Percentiles rank a stretch among this genome's conserved stretches.
These are phyloP conservation scores for Drosophila ustulata DNA, from an alignment of 2,888 invertebrate genomes.

Conservation along the genomic window DNA sequence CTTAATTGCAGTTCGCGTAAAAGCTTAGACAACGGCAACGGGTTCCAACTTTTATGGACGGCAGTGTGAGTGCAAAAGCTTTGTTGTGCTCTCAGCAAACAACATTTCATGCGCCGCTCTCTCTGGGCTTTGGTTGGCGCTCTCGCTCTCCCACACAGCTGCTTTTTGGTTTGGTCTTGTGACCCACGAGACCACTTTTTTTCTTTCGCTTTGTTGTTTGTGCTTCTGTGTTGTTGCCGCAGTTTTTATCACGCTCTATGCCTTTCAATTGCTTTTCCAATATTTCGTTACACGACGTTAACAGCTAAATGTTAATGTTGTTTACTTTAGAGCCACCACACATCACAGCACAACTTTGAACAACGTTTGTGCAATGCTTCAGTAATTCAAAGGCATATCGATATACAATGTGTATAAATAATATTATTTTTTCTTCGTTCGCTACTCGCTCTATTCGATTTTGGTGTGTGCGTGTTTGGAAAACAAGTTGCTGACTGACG, in stretches of 20 bases:
- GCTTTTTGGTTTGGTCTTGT: conserved; percentile 65
- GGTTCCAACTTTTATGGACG: conserved; percentile 39
- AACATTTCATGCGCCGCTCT: conserved; percentile 48
- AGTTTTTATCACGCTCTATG: conserved; percentile 72
- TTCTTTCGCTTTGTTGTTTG: conserved; percentile 41
- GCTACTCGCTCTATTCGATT: background rate
- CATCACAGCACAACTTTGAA: conserved; percentile 19
- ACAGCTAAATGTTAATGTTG: conserved; percentile 42
- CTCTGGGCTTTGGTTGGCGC: conserved; percentile 4
- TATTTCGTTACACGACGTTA: conserved; percentile 55
- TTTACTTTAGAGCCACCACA: conserved; percentile 38
- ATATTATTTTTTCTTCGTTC: background rate
- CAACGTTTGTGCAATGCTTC: conserved; percentile 17
- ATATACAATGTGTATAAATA: background rate
- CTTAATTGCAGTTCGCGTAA: conserved; percentile 8
- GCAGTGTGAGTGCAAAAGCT: conserved; percentile 64
- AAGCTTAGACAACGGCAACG: conserved; percentile 34
- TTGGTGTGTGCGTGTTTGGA: conserved; percentile 46
- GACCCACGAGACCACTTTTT: conserved; percentile 61
- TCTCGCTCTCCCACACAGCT: conserved; percentile 39
- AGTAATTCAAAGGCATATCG: background rate
- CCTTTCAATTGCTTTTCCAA: conserved; percentile 63
- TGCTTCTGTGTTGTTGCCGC: conserved; percentile 67
- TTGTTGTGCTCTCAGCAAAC: conserved; percentile 28
- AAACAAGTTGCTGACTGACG: conserved; percentile 71